phyloP scores from a whole-genome alignment of 2,888 invertebrate species.

The Drosophila percnosoma region DNA sequence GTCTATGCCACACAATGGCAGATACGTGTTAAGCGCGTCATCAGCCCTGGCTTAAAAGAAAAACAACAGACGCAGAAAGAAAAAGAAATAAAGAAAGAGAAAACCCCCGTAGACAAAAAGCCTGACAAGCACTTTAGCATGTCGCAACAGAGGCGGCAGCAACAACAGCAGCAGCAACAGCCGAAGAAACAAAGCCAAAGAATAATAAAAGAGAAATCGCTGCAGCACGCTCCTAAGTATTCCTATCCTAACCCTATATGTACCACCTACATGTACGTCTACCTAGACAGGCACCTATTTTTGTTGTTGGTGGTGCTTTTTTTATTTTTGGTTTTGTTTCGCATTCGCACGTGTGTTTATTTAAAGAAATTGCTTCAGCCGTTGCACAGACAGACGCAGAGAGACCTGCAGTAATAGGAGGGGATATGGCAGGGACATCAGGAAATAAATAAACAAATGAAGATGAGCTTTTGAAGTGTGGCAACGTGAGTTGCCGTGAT shows the following conservation, averaged over 20 bases:
- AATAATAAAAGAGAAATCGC: slow-evolving; percentile 29
- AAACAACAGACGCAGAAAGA: slow-evolving; percentile 7
- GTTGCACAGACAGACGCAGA: slow-evolving; percentile 28
- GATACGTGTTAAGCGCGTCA: slow-evolving; percentile 79
- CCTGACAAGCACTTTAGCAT: slow-evolving; percentile 81
- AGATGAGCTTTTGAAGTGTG: slow-evolving; percentile 78
- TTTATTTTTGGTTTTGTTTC: slow-evolving; percentile 40
- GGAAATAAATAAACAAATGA: slow-evolving; percentile 82
- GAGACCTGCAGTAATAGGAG: neutral
- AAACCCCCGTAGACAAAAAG: slow-evolving; percentile 65
- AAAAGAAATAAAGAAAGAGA: slow-evolving; percentile 29
- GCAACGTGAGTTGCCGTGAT: slow-evolving; percentile 57
- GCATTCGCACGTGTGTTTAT: slow-evolving; percentile 81
- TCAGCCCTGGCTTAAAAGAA: slow-evolving; percentile 54
- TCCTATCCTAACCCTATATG: slow-evolving; percentile 37
- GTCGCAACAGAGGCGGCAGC: slow-evolving; percentile 46
- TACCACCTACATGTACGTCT: neutral
- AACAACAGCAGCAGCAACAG: slow-evolving; percentile 7
- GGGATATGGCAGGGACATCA: slow-evolving; percentile 41
- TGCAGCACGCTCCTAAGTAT: slow-evolving; percentile 48
- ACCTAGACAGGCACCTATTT: slow-evolving; percentile 65
- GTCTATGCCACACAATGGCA: slow-evolving; percentile 72
- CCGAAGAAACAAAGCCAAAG: slow-evolving; percentile 61
- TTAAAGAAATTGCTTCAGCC: slow-evolving; percentile 82
- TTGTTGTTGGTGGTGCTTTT: slow-evolving; percentile 21